Percentiles rank a stretch among this genome's conserved stretches.
These are phyloP conservation scores for Chrysomallon squamiferum DNA, from an alignment of 1,140 invertebrate genomes.

Conservation along the genomic window DNA sequence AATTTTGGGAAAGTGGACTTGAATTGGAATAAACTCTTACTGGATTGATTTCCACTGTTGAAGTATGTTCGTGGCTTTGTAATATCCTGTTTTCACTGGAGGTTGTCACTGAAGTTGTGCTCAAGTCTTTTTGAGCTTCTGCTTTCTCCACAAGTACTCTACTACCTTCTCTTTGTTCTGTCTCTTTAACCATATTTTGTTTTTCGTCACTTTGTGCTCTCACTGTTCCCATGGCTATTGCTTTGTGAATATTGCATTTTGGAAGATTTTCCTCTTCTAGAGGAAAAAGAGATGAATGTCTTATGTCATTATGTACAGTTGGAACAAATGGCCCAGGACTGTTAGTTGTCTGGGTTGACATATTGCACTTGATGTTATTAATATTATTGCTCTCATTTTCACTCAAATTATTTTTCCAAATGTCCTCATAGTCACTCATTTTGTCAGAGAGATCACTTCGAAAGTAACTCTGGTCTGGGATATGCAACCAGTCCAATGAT, in stretches of 20 bases:
- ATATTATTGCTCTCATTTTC: constrained; percentile 20
- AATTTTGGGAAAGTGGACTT: background rate
- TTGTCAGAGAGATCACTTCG: constrained; percentile 87
- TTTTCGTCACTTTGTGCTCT: too few species aligned
- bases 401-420: constrained; percentile 72
- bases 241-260: constrained; percentile 4
- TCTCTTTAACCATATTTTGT: too few species aligned
- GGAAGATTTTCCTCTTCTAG: background rate
- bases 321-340: background rate
- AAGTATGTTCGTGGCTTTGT: too few species aligned
- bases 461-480: constrained; percentile 71
- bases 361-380: constrained; percentile 7
- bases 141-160: too few species aligned
- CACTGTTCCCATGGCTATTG: constrained; percentile 1
- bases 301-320: background rate
- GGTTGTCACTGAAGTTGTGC: too few species aligned
- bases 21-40: too few species aligned
- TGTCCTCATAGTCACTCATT: constrained; percentile 93
- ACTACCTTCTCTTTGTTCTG: too few species aligned
- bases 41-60: too few species aligned
- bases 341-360: background rate
- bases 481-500: constrained; percentile 40
- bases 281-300: background rate
- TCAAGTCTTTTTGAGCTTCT: too few species aligned
- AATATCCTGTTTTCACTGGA: too few species aligned